Evolutionary conservation across 2,797 vertebrate species (phyloP).

Genomic region (Botia almorhae): DNA sequence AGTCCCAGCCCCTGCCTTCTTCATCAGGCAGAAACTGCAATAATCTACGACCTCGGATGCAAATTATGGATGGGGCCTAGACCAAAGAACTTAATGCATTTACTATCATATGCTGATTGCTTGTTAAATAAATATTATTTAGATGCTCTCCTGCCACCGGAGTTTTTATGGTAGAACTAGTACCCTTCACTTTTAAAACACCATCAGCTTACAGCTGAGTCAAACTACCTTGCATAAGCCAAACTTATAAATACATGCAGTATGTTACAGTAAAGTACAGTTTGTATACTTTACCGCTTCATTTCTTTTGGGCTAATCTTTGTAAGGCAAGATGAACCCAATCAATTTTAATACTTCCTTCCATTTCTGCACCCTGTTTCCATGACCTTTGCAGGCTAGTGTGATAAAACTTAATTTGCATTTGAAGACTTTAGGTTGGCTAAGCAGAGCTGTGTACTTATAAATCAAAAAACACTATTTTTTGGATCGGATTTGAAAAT

Average conservation of each 20-base stretch:
- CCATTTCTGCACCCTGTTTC: background rate
- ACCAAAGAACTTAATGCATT: no score
- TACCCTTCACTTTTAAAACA: background rate
- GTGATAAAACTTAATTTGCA: slow-evolving; percentile 36
- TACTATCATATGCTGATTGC: no score
- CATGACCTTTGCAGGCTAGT: slow-evolving; percentile 18
- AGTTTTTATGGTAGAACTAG: background rate
- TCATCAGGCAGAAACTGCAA: no score
- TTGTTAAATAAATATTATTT: no score
- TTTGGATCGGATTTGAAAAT: background rate
- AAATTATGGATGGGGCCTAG: no score
- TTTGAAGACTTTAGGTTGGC: background rate
- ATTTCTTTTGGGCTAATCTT: slow-evolving; percentile 17
- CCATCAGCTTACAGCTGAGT: background rate
- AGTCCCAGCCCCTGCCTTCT: no score
- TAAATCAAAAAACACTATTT: background rate
- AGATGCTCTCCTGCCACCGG: no score
- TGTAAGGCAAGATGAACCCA: background rate
- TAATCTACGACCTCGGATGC: no score
- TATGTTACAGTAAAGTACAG: background rate
- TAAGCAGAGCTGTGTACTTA: slow-evolving; percentile 11
- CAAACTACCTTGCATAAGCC: background rate
- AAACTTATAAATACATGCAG: background rate
- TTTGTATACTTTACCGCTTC: background rate
- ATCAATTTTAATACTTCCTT: slow-evolving; percentile 6